phyloP scores from a whole-genome alignment of 2,797 vertebrate species.

The Poecilia velifera region DNA sequence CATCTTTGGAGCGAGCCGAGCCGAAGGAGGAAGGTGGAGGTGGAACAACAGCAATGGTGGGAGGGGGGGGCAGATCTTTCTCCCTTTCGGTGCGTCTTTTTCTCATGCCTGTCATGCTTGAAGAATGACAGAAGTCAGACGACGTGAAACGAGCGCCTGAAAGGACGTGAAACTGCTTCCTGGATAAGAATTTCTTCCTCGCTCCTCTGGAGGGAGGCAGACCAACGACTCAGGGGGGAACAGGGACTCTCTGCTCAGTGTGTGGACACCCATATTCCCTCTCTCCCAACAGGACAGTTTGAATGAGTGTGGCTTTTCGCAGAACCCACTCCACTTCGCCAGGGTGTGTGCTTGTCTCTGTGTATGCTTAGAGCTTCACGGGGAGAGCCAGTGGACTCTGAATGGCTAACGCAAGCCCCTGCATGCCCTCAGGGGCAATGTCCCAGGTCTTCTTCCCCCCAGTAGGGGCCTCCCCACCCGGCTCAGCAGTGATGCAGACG shows the following conservation, averaged over 20 bases:
- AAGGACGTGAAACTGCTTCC: constrained; percentile 61
- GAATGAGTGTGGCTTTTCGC: constrained; percentile 61
- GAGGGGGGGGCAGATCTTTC: constrained; percentile 4
- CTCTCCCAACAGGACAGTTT: constrained; percentile 43
- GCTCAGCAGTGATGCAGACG: constrained; percentile 68
- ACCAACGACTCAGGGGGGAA: constrained; percentile 51
- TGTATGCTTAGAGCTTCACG: constrained; percentile 45
- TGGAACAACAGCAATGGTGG: constrained; percentile 24
- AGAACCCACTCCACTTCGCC: constrained; percentile 32
- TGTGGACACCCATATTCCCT: constrained; percentile 25
- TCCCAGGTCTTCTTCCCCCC: constrained; percentile 78
- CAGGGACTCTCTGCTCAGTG: constrained; percentile 27
- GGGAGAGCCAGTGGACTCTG: constrained; percentile 30
- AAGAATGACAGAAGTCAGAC: constrained; percentile 51
- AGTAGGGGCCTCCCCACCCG: constrained; percentile 66
- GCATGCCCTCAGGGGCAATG: constrained; percentile 71
- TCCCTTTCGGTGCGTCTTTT: constrained; percentile 21
- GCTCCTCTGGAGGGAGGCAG: constrained; percentile 48
- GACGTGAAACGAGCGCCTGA: constrained; percentile 31
- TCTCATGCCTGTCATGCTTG: constrained; percentile 47
- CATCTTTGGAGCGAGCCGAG: constrained; percentile 45
- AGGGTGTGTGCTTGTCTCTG: constrained; percentile 41
- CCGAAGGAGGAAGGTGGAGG: constrained; percentile 40
- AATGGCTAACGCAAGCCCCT: constrained; percentile 82
- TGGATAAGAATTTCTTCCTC: constrained; percentile 64